Evolutionary conservation across 2,797 vertebrate genomes (phyloP), one percentile per base, ranked within the genome.

Genomic region (Pelobates cultripes): DNA sequence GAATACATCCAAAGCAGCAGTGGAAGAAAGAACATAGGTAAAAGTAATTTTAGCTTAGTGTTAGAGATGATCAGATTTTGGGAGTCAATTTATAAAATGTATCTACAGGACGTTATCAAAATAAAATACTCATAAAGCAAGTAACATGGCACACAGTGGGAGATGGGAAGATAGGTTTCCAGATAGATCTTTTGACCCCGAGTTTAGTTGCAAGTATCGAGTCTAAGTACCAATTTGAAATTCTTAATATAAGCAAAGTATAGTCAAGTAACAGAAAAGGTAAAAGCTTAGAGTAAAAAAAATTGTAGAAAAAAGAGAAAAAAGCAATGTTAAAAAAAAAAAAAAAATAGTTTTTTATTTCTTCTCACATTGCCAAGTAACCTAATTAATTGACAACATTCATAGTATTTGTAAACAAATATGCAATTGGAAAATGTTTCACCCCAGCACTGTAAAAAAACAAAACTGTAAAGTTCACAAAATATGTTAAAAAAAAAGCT

Each of bases 1-100:
- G 97, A 94, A 91, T 88, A 93, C 91, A 92, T 98, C 97, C 97
- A 92, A 93, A 92, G 97, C 97, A 98, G 97, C 97, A 96, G 93
- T 94, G 94, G 92, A 93, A 94, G 91, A 96, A 93, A 96, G 93
- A 99, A 96, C 91, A 96, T 90, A 95, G 89, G 93, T 93, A 95
- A 95, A 90, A 87, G 92, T 93, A 90, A 94, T 91, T 84, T 66
- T 28, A 60, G 72, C 82, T 84, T 83, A 44, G 5, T 81, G 55
- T 85, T 84, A 75, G 4, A 17, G 9, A 14, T 60, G 61, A 75
- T n/a, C 13, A 86, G 77, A 73, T 12, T 74, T 78, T 55, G 63
- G 73, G 53, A 7, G 72, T 17, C 15, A 10, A 15, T 44, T 82
- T 63, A 78, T 4, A 73, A 85, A 44, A 6, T 40, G 28, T 64